These are phyloP conservation scores for Salvelinus sp. DNA, from an alignment of 2,113 vertebrate species.

Conservation along the genomic window DNA sequence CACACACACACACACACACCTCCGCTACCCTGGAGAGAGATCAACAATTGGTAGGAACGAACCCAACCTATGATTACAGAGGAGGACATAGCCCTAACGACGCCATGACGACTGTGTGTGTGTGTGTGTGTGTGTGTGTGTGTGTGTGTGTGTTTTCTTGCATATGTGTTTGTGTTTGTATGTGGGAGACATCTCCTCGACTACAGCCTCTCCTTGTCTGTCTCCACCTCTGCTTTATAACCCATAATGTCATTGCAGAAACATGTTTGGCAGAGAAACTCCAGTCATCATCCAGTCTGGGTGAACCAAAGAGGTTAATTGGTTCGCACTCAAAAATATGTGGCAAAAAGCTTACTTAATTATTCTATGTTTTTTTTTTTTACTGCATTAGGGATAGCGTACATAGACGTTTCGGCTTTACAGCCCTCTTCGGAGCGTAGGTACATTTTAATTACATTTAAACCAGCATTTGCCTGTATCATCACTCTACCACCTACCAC, in stretches of 20 bases:
- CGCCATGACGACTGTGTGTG: slow-evolving; percentile 18
- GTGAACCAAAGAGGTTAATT: too few relatives aligned
- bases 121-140: background rate
- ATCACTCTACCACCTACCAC: too few relatives aligned
- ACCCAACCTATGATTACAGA: slow-evolving; percentile 65
- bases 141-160: background rate
- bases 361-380: too few relatives aligned
- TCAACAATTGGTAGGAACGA: slow-evolving; percentile 36
- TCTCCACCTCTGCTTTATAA: background rate
- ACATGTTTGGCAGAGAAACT: background rate
- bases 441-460: too few relatives aligned
- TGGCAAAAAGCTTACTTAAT: too few relatives aligned
- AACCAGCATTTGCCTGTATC: too few relatives aligned
- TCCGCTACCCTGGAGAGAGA: slow-evolving; percentile 24
- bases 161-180: slow-evolving; percentile 1
- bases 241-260: background rate
- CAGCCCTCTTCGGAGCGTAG: too few relatives aligned
- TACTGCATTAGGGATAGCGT: too few relatives aligned
- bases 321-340: too few relatives aligned
- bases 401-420: too few relatives aligned
- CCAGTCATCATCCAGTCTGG: too few relatives aligned
- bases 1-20: background rate
- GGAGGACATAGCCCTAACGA: slow-evolving; percentile 48
- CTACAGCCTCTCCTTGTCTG: background rate
- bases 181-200: background rate